Base-by-base conservation (phyloP, 2,888 invertebrate genomes). In the Arctia plantaginis region DNA sequence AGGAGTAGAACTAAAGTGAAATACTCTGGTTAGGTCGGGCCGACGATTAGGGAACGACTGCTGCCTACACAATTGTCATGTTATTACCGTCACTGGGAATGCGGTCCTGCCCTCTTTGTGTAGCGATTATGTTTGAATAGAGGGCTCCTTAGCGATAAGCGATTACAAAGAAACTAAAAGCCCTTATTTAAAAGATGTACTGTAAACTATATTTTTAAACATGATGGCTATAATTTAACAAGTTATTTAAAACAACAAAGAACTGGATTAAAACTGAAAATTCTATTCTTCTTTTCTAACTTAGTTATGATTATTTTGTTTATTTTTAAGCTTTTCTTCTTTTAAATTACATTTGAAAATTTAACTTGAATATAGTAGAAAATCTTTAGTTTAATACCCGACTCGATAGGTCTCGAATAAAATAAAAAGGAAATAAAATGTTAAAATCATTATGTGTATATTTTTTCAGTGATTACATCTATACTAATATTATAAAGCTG, bases 61-160 rank as follows among this genome's bases (percentile, higher is more conserved):
- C 69, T 15, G 18, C 27, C 62, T 30, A 81, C 82, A 87, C 91
- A 92, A 94, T 93, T 90, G 91, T 92, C 88, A 87, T 88, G 90
- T 93, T 93, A 93, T 88, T 80, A 82, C 75, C 88, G 86, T 78
- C 86, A 86, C 88, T 88, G 90, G 92, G 90, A 92, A 91, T 88
- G 89, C 86, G 89, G 90, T 90, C 90, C 90, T 90, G 91, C 92
- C 91, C 92, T 89, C 91, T 89, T 91, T 90, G 90, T 90, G 84
- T 83, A 81, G 86, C 90, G 89, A 94, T 94, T 94, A 93, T 86
- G 86, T 88, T 85, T 88, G 86, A 91, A 90, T 91, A 90, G 90
- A 89, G 89, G 82, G 80, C 82, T 90, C 87, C 80, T 83, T 85
- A 86, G 87, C 85, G 89, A 91, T 90, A 91, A 89, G 86, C 86